Evolutionary conservation across 1,140 invertebrate genomes (phyloP), one percentile per base, ranked within the genome.

Genomic region (Habropoda laboriosa): DNA sequence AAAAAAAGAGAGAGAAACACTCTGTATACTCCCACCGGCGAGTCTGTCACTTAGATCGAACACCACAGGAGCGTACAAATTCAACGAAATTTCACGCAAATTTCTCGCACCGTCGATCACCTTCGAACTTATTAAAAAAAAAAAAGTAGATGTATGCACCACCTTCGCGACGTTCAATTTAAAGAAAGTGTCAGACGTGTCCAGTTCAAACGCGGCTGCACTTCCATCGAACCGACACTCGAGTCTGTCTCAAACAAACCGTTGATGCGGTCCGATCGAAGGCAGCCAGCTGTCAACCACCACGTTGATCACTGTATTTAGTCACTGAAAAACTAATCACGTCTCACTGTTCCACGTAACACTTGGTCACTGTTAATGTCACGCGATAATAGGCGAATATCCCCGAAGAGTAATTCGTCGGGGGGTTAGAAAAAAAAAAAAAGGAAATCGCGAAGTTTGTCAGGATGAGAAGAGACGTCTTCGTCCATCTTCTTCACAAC

Each of bases 151-250:
- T 32, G 47, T 10, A 63, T 79, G 76, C 85, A 90, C 90, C 89
- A 92, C 86, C 88, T 89, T 89, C 87, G 79, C 84, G 72, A 70
- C 57, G 40, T 35, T 85, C 82, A 66, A 12, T 47, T 12, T 38
- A 2, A 47, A 35, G 49, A 55, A 76, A 40, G 30, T 35, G 16
- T 86, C 60, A 78, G 61, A 75, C 76, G 75, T 92, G 84, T 89
- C 86, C 87, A 87, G 83, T 91, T 88, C 79, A 86, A 92, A 76
- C 78, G 57, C 32, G 81, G 87, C 87, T 90, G 87, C 81, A 86
- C 85, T 91, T 91, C 77, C 53, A 82, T 81, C 67, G 72, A 87
- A 78, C 70, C 60, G 4, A 8, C n/a, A 1, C 2, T 18, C 42
- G 60, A 68, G 1, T 13, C 32, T 16, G 35, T 6, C 24, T 45